Evolutionary conservation across 1,140 invertebrate genomes (phyloP).

Genomic region (Harlomillsia oculata): DNA sequence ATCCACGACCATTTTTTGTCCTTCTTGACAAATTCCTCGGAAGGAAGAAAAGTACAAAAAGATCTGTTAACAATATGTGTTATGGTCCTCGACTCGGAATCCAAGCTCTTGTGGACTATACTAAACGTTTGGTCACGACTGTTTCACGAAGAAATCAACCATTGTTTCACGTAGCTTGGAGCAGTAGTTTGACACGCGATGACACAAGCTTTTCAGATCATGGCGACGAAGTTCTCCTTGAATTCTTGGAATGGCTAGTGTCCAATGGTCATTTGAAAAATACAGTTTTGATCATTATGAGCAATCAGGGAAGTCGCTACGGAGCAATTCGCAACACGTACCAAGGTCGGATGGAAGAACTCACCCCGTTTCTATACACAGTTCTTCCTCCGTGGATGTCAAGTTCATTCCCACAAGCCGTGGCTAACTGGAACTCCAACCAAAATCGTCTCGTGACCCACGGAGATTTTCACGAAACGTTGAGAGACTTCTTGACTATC

Average conservation of each 20-base stretch:
- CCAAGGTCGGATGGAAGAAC: conserved; percentile 48
- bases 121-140: neutral
- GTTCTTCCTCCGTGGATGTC: conserved; percentile 40
- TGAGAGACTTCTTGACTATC: conserved; percentile 43
- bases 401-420: conserved; percentile 48
- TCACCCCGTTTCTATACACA: conserved; percentile 48
- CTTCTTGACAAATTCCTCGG: conserved; percentile 20
- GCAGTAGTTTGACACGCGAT: conserved; percentile 34
- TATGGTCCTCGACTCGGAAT: conserved; percentile 31
- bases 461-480: conserved; percentile 68
- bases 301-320: conserved; percentile 86
- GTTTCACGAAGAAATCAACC: neutral
- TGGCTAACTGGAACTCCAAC: conserved; percentile 59
- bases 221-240: conserved; percentile 33
- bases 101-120: conserved; percentile 6
- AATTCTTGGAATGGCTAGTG: conserved; percentile 17
- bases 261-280: conserved; percentile 37
- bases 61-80: conserved; percentile 31
- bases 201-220: conserved; percentile 18
- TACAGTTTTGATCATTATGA: conserved; percentile 64
- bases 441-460: conserved; percentile 62
- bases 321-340: conserved; percentile 52
- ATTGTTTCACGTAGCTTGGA: conserved; percentile 30
- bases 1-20: conserved; percentile 45
- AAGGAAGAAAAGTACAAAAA: neutral